Percentiles rank a stretch among this genome's conserved stretches.
Conservation (phyloP, 2,113 vertebrate species). For the Melanerpes formicivorus region DNA sequence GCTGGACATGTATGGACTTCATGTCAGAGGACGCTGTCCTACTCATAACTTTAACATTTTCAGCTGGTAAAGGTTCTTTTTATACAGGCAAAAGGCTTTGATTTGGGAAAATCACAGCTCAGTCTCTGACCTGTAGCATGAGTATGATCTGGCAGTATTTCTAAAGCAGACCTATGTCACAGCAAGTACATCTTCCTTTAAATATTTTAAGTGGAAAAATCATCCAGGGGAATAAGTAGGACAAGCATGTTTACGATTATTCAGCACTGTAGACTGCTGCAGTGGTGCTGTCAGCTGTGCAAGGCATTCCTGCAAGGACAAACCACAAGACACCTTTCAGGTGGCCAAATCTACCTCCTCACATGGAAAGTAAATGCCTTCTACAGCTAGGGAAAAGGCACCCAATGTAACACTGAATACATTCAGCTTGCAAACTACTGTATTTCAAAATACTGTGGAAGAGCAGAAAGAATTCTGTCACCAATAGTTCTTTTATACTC, state of each 20-base stretch:
- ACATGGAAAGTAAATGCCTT: background rate
- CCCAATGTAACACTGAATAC: background rate
- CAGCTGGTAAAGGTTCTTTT: background rate
- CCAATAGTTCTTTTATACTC: background rate
- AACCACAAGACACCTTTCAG: background rate
- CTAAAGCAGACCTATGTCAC: background rate
- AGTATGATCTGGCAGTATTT: background rate
- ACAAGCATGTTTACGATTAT: constrained; percentile 60
- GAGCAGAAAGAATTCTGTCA: background rate
- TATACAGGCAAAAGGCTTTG: background rate
- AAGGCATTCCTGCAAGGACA: background rate
- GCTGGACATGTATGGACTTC: fast-evolving
- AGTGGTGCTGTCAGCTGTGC: constrained; percentile 9
- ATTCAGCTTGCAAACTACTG: background rate
- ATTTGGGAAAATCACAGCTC: background rate
- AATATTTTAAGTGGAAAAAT: constrained; percentile 44
- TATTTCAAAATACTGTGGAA: background rate
- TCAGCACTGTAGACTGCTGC: constrained; percentile 38
- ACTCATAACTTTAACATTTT: background rate
- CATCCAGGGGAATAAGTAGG: constrained; percentile 57
- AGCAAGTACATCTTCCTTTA: constrained; percentile 20
- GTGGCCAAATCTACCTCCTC: background rate
- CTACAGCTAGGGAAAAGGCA: background rate
- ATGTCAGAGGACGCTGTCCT: background rate
- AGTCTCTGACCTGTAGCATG: background rate